Base-by-base conservation (phyloP, 1,140 invertebrate species). In the Mactra quadrangularis region DNA sequence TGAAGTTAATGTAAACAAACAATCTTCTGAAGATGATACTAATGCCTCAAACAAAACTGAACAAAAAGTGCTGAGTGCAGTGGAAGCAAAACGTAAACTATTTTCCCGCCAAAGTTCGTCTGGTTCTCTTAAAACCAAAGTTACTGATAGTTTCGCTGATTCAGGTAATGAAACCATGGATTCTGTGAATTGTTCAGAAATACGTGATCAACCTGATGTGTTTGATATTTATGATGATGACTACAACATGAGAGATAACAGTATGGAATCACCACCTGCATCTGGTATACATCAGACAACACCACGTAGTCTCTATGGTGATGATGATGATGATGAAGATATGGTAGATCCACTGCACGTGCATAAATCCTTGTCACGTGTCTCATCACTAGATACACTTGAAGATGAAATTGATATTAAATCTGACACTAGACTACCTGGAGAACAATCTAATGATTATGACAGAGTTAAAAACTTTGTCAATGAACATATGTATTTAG, bases 161-260 rank as follows among this genome's bases (percentile, higher is more conserved):
- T 81, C 77, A 19, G 77, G 77, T 27, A 60, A 71, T 17, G 77
- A 81, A 25, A 81, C 77, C 1, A 70, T 81, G 53, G 77, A 81
- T 59, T 55, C 53, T 19, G 64, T 71, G 4, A 68, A 71, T 60
- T 53, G 66, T 47, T 81, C 77, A 45, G 77, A 81, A 35, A 81
- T 71, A 1, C n/a, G 31, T 1, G 77, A 81, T 11, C 77, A 70
- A 35, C 77, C 77, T 11, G 77, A 81, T 57, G 66, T 59, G 22
- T 81, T 70, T 71, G 77, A 81, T 55, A 29, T 81, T 45, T 66
- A 47, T 59, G 75, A 78, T 27, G 52, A n/a, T n/a, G 62, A 66
- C 11, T 27, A n/a, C 1, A 52, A 70, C 6, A 64, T 57, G 31
- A 47, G 35, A 25, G 22, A 60, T 29, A 38, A 55, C 1, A 68